A percentile compares a stretch with the other conserved stretches of the same genome.
Evolutionary conservation across 2,113 vertebrate species (phyloP).

Genomic region (Brachyhypopomus occidentalis): DNA sequence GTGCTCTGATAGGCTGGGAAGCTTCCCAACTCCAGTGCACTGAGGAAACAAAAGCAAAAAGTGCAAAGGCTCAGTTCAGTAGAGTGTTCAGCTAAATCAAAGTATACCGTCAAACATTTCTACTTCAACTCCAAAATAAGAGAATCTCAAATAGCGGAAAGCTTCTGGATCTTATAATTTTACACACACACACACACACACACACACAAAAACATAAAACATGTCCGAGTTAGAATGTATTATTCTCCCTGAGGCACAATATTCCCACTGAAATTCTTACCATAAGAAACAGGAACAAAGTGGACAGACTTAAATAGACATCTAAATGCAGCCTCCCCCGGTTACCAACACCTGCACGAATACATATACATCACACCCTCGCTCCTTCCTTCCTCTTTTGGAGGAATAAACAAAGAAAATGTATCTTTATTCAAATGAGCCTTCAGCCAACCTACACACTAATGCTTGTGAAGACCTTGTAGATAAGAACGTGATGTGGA

Average conservation of each 20-base stretch:
- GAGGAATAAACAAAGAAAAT: not conserved
- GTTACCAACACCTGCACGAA: constrained; percentile 50
- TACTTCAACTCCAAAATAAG: not conserved
- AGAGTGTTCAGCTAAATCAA: not conserved
- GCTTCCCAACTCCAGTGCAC: constrained; percentile 73
- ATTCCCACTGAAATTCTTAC: not conserved
- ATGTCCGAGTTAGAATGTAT: too few species aligned
- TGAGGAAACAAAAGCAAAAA: constrained; percentile 41
- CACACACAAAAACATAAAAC: not conserved
- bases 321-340: constrained; percentile 38
- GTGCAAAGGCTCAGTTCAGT: not conserved
- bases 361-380: not conserved
- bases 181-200: not conserved
- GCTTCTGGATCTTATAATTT: not conserved
- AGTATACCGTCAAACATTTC: not conserved
- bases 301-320: constrained; percentile 53
- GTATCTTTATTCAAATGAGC: not conserved
- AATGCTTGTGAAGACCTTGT: not conserved
- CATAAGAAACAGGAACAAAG: constrained; percentile 62
- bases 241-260: too few species aligned
- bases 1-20: constrained; percentile 78
- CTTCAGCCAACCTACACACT: too few species aligned
- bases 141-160: not conserved
- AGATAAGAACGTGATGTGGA: too few species aligned
- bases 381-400: constrained; percentile 26